Percentiles rank a stretch among this genome's conserved stretches.
These are phyloP conservation scores for Oreotrochilus melanogaster DNA, from an alignment of 2,113 vertebrate species.

Conservation along the genomic window DNA sequence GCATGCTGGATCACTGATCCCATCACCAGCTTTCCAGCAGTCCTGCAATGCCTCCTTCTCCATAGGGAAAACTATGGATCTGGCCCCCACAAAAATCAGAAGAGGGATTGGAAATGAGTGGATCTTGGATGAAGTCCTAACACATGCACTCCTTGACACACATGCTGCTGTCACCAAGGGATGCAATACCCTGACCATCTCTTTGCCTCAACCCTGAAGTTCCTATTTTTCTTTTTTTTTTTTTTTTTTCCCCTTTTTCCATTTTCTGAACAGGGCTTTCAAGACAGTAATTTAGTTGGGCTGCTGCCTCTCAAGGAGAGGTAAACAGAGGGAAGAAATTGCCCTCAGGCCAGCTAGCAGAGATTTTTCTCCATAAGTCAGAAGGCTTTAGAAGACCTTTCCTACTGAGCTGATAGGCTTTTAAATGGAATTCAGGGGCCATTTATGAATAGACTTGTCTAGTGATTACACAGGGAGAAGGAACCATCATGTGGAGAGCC, in stretches of 20 bases:
- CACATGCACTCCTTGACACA: neutral
- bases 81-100: neutral
- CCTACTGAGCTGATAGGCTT: constrained; percentile 2
- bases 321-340: neutral
- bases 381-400: constrained; percentile 16
- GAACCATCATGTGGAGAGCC: neutral
- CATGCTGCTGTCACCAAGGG: neutral
- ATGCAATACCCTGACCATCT: neutral
- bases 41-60: neutral
- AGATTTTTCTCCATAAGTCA: neutral
- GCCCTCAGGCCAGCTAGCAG: neutral
- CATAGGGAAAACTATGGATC: neutral
- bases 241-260: fast-evolving
- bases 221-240: no score
- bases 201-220: neutral
- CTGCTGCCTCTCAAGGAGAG: neutral
- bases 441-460: neutral
- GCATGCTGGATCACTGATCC: neutral
- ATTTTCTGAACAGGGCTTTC: neutral
- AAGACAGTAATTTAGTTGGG: neutral
- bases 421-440: constrained; percentile 5
- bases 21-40: neutral
- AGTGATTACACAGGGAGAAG: neutral
- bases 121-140: neutral
- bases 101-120: neutral